A percentile compares a stretch with the other conserved stretches of the same genome.
Conservation (phyloP, 1,140 invertebrate genomes). For the Mizuhopecten yessoensis region DNA sequence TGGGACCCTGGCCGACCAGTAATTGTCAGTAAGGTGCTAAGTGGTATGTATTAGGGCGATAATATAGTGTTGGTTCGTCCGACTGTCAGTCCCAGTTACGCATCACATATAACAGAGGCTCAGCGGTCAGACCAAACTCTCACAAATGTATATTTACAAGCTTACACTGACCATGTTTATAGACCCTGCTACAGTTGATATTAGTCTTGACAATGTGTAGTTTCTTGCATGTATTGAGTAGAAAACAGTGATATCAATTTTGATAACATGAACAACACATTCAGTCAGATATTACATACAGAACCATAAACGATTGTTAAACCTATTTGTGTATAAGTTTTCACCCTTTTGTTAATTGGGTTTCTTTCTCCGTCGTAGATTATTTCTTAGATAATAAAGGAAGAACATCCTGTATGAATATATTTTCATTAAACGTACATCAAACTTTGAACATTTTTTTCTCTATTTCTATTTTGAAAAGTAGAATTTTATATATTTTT, state of each 20-base stretch:
- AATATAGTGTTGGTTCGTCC: conserved; percentile 11
- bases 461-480: too few species aligned
- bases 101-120: not conserved
- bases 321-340: too few species aligned
- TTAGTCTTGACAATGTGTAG: not conserved
- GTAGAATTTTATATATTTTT: too few species aligned
- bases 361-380: too few species aligned
- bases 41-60: conserved; percentile 25
- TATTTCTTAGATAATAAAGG: too few species aligned
- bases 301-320: too few species aligned
- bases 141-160: not conserved
- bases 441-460: too few species aligned
- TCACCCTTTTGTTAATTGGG: too few species aligned
- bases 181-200: not conserved
- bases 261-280: not conserved
- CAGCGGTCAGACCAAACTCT: not conserved
- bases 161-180: not conserved
- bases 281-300: not conserved
- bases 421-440: too few species aligned
- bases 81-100: not conserved
- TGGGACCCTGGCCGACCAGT: conserved; percentile 9
- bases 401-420: too few species aligned
- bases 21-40: conserved; percentile 34
- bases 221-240: not conserved
- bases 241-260: not conserved